phyloP scores from a whole-genome alignment of 1,140 invertebrate genomes.

The Limonius californicus region DNA sequence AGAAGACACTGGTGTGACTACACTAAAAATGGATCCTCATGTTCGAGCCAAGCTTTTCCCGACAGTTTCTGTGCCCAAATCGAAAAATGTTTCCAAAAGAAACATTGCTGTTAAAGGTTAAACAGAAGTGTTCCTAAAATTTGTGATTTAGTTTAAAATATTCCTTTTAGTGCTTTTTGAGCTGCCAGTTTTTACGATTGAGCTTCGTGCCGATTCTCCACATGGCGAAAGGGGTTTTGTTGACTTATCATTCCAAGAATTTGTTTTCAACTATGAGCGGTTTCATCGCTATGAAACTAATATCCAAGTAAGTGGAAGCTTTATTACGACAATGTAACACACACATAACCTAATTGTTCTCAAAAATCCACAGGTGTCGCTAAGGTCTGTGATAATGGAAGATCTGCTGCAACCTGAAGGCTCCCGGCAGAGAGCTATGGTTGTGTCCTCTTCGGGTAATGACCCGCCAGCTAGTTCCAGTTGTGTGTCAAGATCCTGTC shows the following conservation, averaged over 20 bases:
- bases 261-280: constrained; percentile 70
- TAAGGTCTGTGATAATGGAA: constrained; percentile 83
- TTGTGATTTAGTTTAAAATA: no score
- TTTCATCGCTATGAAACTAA: constrained; percentile 61
- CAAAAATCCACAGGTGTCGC: constrained; percentile 61
- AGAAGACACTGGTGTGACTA: constrained; percentile 51
- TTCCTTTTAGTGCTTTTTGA: constrained; percentile 63
- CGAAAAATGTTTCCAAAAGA: constrained; percentile 19
- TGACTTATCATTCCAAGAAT: constrained; percentile 77
- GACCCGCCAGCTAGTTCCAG: constrained; percentile 49
- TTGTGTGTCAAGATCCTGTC: constrained; percentile 79
- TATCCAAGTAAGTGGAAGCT: constrained; percentile 53
- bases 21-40: constrained; percentile 58
- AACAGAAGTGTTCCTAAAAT: no score
- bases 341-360: background rate
- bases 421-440: constrained; percentile 76
- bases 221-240: constrained; percentile 67
- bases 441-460: constrained; percentile 57
- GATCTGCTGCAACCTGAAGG: constrained; percentile 74
- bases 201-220: constrained; percentile 63
- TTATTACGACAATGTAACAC: background rate
- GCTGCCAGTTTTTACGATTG: constrained; percentile 66
- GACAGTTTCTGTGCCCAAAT: constrained; percentile 18
- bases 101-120: constrained; percentile 34
- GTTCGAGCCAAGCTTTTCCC: constrained; percentile 52